A percentile compares a stretch with the other conserved stretches of the same genome.
Conservation (phyloP, 2,797 vertebrate species). For the Paedocypris micromegethes region DNA sequence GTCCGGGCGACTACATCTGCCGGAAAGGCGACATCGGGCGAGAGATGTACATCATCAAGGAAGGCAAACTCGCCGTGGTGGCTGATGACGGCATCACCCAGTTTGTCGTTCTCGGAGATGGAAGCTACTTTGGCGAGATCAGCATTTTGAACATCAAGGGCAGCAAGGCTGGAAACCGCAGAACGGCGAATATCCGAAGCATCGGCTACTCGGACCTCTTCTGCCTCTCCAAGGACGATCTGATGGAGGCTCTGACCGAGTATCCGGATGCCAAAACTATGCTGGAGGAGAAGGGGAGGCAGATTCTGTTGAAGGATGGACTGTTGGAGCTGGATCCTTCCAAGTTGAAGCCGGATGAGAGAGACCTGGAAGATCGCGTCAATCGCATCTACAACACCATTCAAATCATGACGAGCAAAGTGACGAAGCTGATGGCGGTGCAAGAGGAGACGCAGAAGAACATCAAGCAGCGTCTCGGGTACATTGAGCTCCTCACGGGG, state of each 20-base stretch:
- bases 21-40: constrained; percentile 96
- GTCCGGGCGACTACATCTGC: constrained; percentile 95
- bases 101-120: constrained; percentile 89
- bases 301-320: constrained; percentile 93
- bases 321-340: constrained; percentile 83
- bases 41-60: constrained; percentile 99
- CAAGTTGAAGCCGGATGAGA: constrained; percentile 78
- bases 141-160: constrained; percentile 98
- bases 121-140: constrained; percentile 97
- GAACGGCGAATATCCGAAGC: constrained; percentile 95
- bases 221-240: constrained; percentile 93
- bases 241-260: constrained; percentile 92
- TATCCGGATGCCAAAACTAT: constrained; percentile 93
- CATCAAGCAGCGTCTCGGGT: constrained; percentile 72
- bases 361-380: constrained; percentile 84
- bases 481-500: constrained; percentile 72
- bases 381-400: constrained; percentile 73
- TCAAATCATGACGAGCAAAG: constrained; percentile 79
- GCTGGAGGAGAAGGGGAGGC: constrained; percentile 91
- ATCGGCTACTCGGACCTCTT: constrained; percentile 96
- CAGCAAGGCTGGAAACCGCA: constrained; percentile 92
- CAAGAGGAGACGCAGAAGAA: constrained; percentile 72
- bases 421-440: constrained; percentile 79
- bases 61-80: constrained; percentile 92
- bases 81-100: constrained; percentile 93